Base-by-base conservation (phyloP, 2,797 vertebrate species). In the Paedocypris micromegethes region DNA sequence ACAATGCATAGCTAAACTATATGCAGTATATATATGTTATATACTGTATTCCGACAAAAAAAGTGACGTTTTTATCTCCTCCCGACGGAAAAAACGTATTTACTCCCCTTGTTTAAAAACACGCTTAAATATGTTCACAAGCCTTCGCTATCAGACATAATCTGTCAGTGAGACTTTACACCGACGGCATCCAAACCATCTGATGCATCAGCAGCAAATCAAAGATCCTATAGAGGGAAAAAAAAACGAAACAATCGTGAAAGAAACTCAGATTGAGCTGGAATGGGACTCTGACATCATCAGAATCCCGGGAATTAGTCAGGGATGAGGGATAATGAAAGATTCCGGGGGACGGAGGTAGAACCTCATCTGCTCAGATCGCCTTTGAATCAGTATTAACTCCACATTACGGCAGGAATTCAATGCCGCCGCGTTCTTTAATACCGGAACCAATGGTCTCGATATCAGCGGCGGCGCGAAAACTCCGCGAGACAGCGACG, bases 401-500 rank as follows among this genome's bases (percentile, higher is more conserved):
- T 69, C 78, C 70, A 83, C 79, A 78, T 66, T 74, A 73, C 67
- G 6, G 56, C 60, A 47, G 74, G 23, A 70, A 74, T 80, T 80
- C 78, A 67, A 73, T 70, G 69, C 73, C 74, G 76, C 69, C 72
- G 43, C 62, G 59, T 76, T 75, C 75, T 84, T 72, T 83, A 66
- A 84, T 79, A 84, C 84, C 83, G 81, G 79, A 87, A 87, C 84
- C 83, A 86, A 82, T 87, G 83, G 84, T 86, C 87, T 87, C 78
- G 82, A 87, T 89, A 87, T 89, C 84, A 86, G 83, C 80, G 79
- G 78, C 86, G 90, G 87, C 87, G 90, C 69, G 64, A 76, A 78
- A 87, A 86, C 88, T 89, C 83, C 84, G 81, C 84, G 81, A 88
- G 85, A 86, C 79, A 77, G 77, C 78, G 83, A 87, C 86, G 86